These are phyloP conservation scores for Vanessa atalanta DNA, from an alignment of 1,140 invertebrate species.

Conservation along the genomic window DNA sequence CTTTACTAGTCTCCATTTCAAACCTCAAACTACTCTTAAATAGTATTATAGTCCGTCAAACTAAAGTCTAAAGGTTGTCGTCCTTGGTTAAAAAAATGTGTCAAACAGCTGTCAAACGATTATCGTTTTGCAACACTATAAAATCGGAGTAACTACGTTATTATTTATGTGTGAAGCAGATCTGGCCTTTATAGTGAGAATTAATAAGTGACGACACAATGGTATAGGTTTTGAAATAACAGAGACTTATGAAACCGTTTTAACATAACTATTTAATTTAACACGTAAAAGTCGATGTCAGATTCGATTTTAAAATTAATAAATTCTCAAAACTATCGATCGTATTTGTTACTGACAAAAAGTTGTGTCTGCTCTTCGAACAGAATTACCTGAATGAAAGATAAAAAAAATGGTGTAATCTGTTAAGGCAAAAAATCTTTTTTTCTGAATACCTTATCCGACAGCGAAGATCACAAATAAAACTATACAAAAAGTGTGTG, in stretches of 20 bases:
- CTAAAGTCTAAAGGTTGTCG: not conserved
- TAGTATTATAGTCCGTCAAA: not conserved
- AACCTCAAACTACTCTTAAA: no score
- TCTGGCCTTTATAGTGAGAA: not conserved
- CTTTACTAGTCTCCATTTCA: no score
- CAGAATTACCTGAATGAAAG: not conserved
- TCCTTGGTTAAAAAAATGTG: not conserved
- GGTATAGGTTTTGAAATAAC: not conserved
- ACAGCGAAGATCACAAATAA: not conserved
- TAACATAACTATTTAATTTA: no score
- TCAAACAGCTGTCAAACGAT: not conserved
- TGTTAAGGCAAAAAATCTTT: slow-evolving; percentile 7
- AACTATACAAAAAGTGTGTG: not conserved
- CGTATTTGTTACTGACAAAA: not conserved
- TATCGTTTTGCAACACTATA: not conserved
- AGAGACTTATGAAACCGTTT: no score
- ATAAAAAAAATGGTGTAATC: slow-evolving; percentile 9
- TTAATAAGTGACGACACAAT: not conserved
- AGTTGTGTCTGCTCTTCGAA: not conserved
- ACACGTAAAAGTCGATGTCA: no score
- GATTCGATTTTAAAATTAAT: no score
- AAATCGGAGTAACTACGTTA: slow-evolving; percentile 7
- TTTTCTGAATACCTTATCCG: not conserved
- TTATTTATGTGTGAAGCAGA: slow-evolving; percentile 16
- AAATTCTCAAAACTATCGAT: not conserved